phyloP scores from a whole-genome alignment of 2,113 vertebrate genomes.

The Epinephelus fuscoguttatus region DNA sequence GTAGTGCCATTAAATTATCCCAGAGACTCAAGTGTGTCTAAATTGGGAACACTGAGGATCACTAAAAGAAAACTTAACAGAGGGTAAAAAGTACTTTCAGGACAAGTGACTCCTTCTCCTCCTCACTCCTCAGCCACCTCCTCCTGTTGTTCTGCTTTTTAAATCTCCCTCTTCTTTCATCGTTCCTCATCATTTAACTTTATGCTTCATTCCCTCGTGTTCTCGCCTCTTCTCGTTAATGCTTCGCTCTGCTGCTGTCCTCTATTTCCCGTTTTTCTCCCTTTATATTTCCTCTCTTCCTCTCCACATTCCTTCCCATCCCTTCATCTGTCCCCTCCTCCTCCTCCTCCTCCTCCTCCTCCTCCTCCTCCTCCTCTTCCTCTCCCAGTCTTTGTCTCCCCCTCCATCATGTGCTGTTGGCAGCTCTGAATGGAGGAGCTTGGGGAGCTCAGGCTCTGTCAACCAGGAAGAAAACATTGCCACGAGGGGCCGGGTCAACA shows the following conservation, averaged over 20 bases:
- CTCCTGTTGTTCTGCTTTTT: not conserved
- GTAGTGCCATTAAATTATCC: too few species aligned
- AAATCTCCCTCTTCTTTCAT: not conserved
- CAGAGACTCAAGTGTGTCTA: too few species aligned
- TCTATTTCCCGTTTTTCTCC: slow-evolving; percentile 13
- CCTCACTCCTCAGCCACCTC: not conserved
- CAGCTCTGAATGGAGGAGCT: slow-evolving; percentile 65
- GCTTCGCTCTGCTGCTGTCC: slow-evolving; percentile 19
- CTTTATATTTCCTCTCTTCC: not conserved
- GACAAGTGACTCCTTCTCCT: too few species aligned
- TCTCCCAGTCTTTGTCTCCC: slow-evolving; percentile 28
- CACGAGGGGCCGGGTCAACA: slow-evolving; percentile 74
- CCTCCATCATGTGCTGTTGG: slow-evolving; percentile 59
- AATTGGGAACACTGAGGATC: not conserved
- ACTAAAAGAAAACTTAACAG: not conserved
- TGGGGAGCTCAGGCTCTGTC: slow-evolving; percentile 53
- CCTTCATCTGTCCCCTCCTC: not conserved
- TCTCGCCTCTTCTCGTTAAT: not conserved
- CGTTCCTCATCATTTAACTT: slow-evolving; percentile 5
- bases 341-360: not conserved
- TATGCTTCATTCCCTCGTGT: slow-evolving; percentile 3
- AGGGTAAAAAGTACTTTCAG: not conserved
- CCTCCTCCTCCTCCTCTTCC: not conserved
- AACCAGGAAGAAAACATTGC: slow-evolving; percentile 72
- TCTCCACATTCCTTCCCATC: slow-evolving; percentile 41